These are phyloP conservation scores for Onthophagus sagittarius DNA, from an alignment of 2,888 invertebrate genomes.

Conservation along the genomic window DNA sequence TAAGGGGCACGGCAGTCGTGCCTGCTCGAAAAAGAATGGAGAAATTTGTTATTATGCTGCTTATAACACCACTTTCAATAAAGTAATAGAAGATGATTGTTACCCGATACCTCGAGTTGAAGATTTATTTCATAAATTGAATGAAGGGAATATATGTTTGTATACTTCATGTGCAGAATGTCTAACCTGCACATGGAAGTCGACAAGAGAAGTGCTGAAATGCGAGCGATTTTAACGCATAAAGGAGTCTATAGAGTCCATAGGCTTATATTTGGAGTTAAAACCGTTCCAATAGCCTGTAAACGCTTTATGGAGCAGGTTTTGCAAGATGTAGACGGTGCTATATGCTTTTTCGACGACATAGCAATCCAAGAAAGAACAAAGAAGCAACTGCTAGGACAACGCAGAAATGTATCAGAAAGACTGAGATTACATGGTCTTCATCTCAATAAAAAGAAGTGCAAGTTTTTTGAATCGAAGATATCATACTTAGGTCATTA, in stretches of 20 bases:
- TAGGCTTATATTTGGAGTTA: constrained; percentile 36
- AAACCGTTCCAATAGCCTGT: constrained; percentile 34
- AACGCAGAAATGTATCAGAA: constrained; percentile 25
- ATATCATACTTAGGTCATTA: neutral
- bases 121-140: constrained; percentile 27
- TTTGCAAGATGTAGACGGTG: constrained; percentile 31
- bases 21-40: constrained; percentile 10
- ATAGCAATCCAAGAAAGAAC: constrained; percentile 31
- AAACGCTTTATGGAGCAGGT: constrained; percentile 38
- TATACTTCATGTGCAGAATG: constrained; percentile 25
- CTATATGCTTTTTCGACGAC: constrained; percentile 38
- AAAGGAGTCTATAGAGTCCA: constrained; percentile 36
- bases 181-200: constrained; percentile 28
- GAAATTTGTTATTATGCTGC: constrained; percentile 7
- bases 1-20: constrained; percentile 10
- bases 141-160: constrained; percentile 25
- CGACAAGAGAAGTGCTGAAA: constrained; percentile 26
- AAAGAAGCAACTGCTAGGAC: constrained; percentile 19
- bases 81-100: constrained; percentile 21
- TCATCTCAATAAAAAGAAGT: constrained; percentile 27
- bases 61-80: neutral
- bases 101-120: constrained; percentile 37
- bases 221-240: constrained; percentile 29
- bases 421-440: constrained; percentile 14
- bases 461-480: constrained; percentile 25